Conservation (phyloP, 2,888 invertebrate species). For the Abscondita cerata region DNA sequence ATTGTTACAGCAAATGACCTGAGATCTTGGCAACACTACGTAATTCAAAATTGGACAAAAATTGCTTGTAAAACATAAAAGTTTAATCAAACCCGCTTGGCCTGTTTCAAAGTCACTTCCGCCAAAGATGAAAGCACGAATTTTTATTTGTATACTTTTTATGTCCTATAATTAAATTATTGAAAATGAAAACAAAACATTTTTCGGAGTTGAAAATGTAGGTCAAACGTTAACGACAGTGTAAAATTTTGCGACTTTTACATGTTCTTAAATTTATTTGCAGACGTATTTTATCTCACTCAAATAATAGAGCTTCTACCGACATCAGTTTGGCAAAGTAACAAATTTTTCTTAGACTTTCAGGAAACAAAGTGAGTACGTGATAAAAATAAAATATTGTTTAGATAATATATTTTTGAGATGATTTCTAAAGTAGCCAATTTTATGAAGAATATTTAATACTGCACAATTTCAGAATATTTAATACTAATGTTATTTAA, state of each 20-base stretch:
- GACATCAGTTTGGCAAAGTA: constrained; percentile 29
- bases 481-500: constrained; percentile 44
- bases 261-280: constrained; percentile 7
- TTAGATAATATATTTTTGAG: not conserved
- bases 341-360: constrained; percentile 17
- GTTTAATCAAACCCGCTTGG: no score
- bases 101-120: no score
- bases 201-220: no score
- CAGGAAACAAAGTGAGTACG: constrained; percentile 24
- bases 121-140: no score
- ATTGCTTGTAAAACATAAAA: no score
- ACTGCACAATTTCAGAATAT: not conserved
- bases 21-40: no score
- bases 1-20: no score
- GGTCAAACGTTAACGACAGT: not conserved
- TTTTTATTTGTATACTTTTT: no score
- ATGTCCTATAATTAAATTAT: no score
- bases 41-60: no score
- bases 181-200: no score
- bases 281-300: constrained; percentile 9
- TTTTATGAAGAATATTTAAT: not conserved
- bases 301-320: constrained; percentile 16
- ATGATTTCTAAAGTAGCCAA: not conserved
- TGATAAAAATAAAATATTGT: constrained; percentile 7
- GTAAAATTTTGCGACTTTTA: constrained; percentile 1